A percentile compares a stretch with the other conserved stretches of the same genome.
These are phyloP conservation scores for Tetragnatha versicolor DNA, from an alignment of 1,140 invertebrate genomes.

Conservation along the genomic window DNA sequence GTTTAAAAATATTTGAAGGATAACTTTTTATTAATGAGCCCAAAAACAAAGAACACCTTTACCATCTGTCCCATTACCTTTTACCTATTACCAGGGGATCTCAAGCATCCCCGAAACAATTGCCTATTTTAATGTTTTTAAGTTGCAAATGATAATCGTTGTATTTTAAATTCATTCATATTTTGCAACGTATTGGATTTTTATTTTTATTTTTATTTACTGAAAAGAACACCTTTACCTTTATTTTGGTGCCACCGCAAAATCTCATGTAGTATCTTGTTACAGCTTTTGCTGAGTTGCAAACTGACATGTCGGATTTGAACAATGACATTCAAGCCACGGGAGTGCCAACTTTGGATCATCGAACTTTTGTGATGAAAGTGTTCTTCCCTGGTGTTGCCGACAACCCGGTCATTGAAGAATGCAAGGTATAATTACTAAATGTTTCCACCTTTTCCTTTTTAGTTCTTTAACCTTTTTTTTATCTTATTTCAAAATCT, in stretches of 20 bases:
- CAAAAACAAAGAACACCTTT: too few relatives aligned
- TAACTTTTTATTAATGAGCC: too few relatives aligned
- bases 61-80: too few relatives aligned
- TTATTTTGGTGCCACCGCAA: neutral
- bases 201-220: too few relatives aligned
- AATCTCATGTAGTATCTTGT: conserved; percentile 40
- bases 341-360: conserved; percentile 94
- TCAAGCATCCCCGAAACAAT: too few relatives aligned
- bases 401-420: conserved; percentile 89
- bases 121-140: too few relatives aligned
- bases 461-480: neutral
- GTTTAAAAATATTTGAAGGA: too few relatives aligned
- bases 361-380: conserved; percentile 97
- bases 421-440: conserved; percentile 73
- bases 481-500: neutral
- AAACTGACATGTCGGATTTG: conserved; percentile 98
- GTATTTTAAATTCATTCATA: too few relatives aligned
- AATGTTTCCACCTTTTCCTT: neutral
- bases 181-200: neutral
- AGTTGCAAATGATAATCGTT: too few relatives aligned
- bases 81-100: too few relatives aligned
- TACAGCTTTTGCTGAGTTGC: conserved; percentile 94
- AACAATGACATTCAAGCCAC: conserved; percentile 94
- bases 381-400: conserved; percentile 96
- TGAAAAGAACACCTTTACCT: neutral